Evolutionary conservation across 2,888 invertebrate species (phyloP), one percentile per base, ranked within the genome.

Genomic region (Ophioninae sp.): DNA sequence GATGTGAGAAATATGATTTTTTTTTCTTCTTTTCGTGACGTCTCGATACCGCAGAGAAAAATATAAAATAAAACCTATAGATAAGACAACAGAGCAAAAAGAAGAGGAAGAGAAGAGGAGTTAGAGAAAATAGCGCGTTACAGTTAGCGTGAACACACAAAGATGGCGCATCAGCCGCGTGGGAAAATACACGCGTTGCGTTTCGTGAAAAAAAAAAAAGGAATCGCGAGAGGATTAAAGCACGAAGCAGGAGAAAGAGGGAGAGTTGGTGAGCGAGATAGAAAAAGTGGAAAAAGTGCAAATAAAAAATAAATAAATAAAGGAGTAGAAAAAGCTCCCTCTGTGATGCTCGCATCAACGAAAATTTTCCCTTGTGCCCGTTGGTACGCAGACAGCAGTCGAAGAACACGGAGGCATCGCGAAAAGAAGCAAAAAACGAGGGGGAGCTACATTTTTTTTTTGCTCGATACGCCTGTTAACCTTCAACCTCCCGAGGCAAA

Each of bases 131-230:
- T 67, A 67, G 68, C 51, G 67, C 13, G 67, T 74, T 67, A 67
- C 73, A 22, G 71, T 71, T 63, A 23, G 65, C 59, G 65, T 65
- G 65, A 44, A 58, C n/a, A 58, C 56, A 41, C 30, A 76, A 23
- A 56, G 39, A 22, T 39, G 64, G 44, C 68, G 65, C 80, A 44
- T 72, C 81, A 79, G 76, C 76, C 79, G 84, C 84, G 84, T 84
- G 84, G 84, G 84, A 84, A 79, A 76, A 79, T 81, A 73, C 82
- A 56, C 84, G 82, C 76, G 79, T 79, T 79, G 81, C 84, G 84
- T 81, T 81, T 59, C 51, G 73, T 51, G 76, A 77, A 79, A 82
- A 30, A 30, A 30, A 30, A 30, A 30, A 3, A 85, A 83, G 78
- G 83, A 79, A 80, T 82, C 81, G 65, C 68, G 81, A 82, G 69